Conservation (phyloP, 1,140 invertebrate species). For the Ctenoplectra terminalis region DNA sequence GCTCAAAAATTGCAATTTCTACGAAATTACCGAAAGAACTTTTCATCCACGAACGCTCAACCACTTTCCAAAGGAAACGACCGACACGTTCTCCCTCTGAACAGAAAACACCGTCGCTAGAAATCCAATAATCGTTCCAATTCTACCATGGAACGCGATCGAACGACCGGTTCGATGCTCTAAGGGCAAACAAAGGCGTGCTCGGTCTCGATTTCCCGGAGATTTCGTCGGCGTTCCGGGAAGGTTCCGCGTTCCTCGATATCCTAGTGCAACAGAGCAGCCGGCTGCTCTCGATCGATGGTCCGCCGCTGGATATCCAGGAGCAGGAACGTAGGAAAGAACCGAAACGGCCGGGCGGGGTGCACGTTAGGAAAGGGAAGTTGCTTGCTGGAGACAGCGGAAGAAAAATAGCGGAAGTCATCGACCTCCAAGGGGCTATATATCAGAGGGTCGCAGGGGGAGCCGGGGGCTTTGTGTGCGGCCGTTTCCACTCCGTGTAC, state of each 20-base stretch:
- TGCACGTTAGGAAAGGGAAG: conserved; percentile 80
- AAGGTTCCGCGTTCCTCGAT: conserved; percentile 30
- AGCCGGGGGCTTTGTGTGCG: conserved; percentile 45
- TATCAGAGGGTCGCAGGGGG: conserved; percentile 84
- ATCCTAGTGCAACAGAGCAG: conserved; percentile 37
- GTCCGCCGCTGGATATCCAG: conserved; percentile 72
- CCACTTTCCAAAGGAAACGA: not conserved
- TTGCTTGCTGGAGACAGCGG: conserved; percentile 84
- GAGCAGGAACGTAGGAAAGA: conserved; percentile 64
- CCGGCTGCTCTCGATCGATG: conserved; percentile 64
- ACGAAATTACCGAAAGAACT: too few species aligned
- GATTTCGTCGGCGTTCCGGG: conserved; percentile 55
- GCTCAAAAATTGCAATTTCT: too few species aligned
- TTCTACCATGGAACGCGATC: not conserved
- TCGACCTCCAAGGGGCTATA: conserved; percentile 89
- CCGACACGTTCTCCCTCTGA: not conserved
- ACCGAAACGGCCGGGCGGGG: conserved; percentile 61
- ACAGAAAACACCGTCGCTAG: not conserved
- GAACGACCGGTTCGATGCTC: not conserved
- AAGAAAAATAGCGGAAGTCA: conserved; percentile 90
- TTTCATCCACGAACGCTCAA: not conserved
- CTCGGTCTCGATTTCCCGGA: conserved; percentile 25
- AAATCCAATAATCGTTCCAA: not conserved
- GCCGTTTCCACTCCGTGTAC: conserved; percentile 27
- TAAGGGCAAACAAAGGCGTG: not conserved